Evolutionary conservation across 2,888 invertebrate genomes (phyloP).

Genomic region (Piscicola geometra): DNA sequence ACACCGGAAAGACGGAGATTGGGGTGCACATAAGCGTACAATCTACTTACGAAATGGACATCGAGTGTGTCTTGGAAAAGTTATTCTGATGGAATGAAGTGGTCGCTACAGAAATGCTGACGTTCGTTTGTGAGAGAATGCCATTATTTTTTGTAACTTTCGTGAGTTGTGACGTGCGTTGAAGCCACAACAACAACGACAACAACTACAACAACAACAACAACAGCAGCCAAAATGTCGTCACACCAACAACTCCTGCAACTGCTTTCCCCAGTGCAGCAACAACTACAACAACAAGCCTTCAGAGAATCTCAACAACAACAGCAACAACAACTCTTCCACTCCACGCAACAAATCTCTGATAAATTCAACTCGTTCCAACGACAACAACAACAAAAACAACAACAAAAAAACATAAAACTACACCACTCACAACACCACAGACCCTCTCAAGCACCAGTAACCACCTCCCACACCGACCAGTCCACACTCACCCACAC

Average conservation of each 20-base stretch:
- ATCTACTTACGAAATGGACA: no score
- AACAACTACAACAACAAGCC: slow-evolving; percentile 25
- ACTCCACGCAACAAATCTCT: not conserved
- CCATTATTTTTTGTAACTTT: no score
- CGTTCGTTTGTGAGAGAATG: no score
- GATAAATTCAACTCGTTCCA: slow-evolving; percentile 1
- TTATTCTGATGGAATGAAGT: no score
- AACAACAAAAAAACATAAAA: not conserved
- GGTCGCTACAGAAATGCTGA: no score
- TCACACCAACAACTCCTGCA: slow-evolving; percentile 24
- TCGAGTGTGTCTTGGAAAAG: no score
- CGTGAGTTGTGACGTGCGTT: no score
- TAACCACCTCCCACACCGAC: not conserved
- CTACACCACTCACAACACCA: slow-evolving; percentile 27
- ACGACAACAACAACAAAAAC: slow-evolving; percentile 7
- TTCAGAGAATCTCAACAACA: slow-evolving; percentile 5
- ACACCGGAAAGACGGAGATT: no score
- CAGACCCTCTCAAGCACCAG: not conserved
- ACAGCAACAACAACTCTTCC: not conserved
- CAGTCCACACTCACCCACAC: not conserved
- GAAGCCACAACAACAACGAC: no score
- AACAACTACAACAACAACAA: no score
- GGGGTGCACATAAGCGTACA: no score
- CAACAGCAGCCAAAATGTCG: not conserved
- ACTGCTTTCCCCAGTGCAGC: slow-evolving; percentile 25